These are phyloP conservation scores for Polylopha cassiicola DNA, from an alignment of 2,888 invertebrate genomes.

Conservation along the genomic window DNA sequence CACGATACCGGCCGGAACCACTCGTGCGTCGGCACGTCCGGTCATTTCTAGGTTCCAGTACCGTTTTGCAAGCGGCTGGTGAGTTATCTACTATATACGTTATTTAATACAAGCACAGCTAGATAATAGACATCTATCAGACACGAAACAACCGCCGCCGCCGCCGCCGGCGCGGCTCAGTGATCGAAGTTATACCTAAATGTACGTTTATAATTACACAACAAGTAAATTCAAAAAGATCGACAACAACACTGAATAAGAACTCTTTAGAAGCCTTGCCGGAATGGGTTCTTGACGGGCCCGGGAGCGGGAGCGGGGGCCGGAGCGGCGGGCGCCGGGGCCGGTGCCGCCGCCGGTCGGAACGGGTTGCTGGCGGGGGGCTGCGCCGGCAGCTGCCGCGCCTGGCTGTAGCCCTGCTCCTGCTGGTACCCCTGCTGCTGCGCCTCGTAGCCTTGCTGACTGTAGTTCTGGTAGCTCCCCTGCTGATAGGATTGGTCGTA, in stretches of 20 bases:
- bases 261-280: constrained; percentile 84
- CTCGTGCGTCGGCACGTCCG: too few relatives aligned
- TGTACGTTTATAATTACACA: constrained; percentile 74
- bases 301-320: constrained; percentile 36
- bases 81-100: constrained; percentile 35
- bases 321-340: constrained; percentile 55
- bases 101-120: constrained; percentile 54
- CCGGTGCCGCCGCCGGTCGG: constrained; percentile 47
- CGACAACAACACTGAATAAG: constrained; percentile 65
- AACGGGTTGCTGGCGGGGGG: constrained; percentile 67
- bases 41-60: too few relatives aligned
- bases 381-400: constrained; percentile 68
- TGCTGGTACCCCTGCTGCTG: constrained; percentile 57
- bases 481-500: constrained; percentile 69
- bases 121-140: constrained; percentile 59
- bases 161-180: constrained; percentile 59
- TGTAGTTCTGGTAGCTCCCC: constrained; percentile 63
- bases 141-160: constrained; percentile 51
- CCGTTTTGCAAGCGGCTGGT: constrained; percentile 28
- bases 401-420: constrained; percentile 60
- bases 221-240: constrained; percentile 71
- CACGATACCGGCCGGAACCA: too few relatives aligned
- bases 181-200: constrained; percentile 69
- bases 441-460: constrained; percentile 48
- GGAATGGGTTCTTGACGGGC: constrained; percentile 86